Base-by-base conservation (phyloP, 2,797 vertebrate genomes). In the Aeoliscus strigatus region DNA sequence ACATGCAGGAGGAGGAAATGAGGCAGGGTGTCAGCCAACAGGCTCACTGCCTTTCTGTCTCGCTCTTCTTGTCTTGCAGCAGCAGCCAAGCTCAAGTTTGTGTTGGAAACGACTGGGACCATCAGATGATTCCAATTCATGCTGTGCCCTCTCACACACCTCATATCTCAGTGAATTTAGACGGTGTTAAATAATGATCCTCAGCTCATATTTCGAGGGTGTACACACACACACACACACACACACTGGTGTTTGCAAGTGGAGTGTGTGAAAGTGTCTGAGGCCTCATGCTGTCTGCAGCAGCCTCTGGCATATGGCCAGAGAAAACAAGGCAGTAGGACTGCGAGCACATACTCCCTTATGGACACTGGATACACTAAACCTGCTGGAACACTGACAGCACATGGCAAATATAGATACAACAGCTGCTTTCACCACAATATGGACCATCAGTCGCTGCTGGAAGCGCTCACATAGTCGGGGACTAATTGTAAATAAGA, bases 81-180 rank as follows among this genome's bases (percentile, higher is more conserved):
- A 57, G 63, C 70, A 66, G 84, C 83, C 84, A 86, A 79, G 59
- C 59, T 76, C 54, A 51, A 80, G 80, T 85, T 87, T 82, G 73
- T 78, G 70, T 79, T 87, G 85, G 85, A 82, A 80, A 58, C 14
- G 9, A 25, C 48, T 13, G 52, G 37, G 47, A 40, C 63, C 52
- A 57, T 69, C 33, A 28, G 76, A 57, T 60, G 54, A 79, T 64
- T 80, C 71, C 73, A 74, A 68, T 48, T 69, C 75, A 46, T 9
- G 60, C 66, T 39, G 54, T 44, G 45, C 45, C 59, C 43, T 24
- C 33, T 35, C 36, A 16, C 52, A 45, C 35, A 29, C 21, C 12
- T 36, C 6, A 21, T 3, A 21, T 21, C 3, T 21, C 18, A 3
- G 18, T 3, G 18, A 21, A 6, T 21, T 21, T 21, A 21, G 14